Evolutionary conservation across 2,888 invertebrate species (phyloP), one percentile per base, ranked within the genome.

Genomic region (Xanthia icteritia): DNA sequence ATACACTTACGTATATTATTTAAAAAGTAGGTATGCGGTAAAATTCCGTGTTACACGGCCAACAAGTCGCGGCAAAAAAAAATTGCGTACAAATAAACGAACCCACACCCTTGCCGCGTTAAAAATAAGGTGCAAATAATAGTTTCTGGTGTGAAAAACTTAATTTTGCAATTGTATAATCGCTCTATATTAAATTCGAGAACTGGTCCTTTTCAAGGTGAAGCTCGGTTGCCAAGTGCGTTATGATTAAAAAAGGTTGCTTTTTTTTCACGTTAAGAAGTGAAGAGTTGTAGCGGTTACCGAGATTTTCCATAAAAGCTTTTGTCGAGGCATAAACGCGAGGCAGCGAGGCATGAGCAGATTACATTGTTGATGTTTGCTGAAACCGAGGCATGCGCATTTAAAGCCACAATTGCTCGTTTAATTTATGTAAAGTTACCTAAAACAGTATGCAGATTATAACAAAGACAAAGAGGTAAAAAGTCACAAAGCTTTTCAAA

Each of bases 151-250:
- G 72, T 71, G 78, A 79, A 80, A 76, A 77, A 48, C 11, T 63
- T 81, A 82, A 76, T 86, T 86, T 89, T 85, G 89, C 73, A 81
- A 84, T 86, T 80, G 79, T 88, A 88, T 91, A 92, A 93, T 93
- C 92, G 92, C 90, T 91, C 90, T 88, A 90, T 89, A 92, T 93
- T 91, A 91, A 92, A 92, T 92, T 91, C 79, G 86, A 83, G 58
- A 86, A 89, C 90, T 88, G 87, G 89, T 91, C 90, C 88, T 89
- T 92, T 90, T 90, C 93, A 94, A 94, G 94, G 94, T 90, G 84
- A 89, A 83, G 74, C 79, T 82, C 78, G 73, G 91, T 92, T 92
- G 87, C 87, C 73, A 88, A 88, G 89, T 83, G 86, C 84, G 68
- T 79, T 87, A 79, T 78, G 84, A 81, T 80, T 80, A 72, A 81